Evolutionary conservation across 2,888 invertebrate genomes (phyloP).

Genomic region (Plebejus melissa): DNA sequence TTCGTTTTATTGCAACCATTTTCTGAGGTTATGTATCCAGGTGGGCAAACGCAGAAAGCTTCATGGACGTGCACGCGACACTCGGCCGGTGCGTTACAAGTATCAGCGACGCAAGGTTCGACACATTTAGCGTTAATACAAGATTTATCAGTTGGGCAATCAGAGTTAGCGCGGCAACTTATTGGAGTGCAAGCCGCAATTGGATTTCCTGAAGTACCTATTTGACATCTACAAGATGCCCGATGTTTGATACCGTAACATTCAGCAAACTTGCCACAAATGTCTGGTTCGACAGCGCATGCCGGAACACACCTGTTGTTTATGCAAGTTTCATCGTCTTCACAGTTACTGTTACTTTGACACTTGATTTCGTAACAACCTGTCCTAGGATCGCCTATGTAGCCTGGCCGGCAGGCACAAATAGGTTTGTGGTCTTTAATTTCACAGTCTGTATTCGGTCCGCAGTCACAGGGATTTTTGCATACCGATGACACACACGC

Average conservation of each 20-base stretch:
- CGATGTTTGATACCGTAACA: slow-evolving; percentile 90
- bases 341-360: slow-evolving; percentile 86
- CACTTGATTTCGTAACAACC: slow-evolving; percentile 89
- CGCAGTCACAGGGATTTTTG: slow-evolving; percentile 91
- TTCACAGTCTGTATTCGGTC: slow-evolving; percentile 90
- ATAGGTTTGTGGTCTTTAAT: slow-evolving; percentile 92
- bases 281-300: slow-evolving; percentile 83
- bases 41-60: slow-evolving; percentile 89
- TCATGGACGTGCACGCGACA: slow-evolving; percentile 88
- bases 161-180: slow-evolving; percentile 88
- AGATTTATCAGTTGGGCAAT: slow-evolving; percentile 89
- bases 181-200: slow-evolving; percentile 86
- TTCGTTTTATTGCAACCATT: slow-evolving; percentile 80
- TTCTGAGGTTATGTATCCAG: slow-evolving; percentile 83
- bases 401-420: slow-evolving; percentile 91
- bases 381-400: slow-evolving; percentile 90
- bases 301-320: slow-evolving; percentile 90
- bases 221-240: slow-evolving; percentile 89
- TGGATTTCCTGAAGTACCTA: slow-evolving; percentile 90
- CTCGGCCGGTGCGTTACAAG: slow-evolving; percentile 85
- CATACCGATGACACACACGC: slow-evolving; percentile 90
- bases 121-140: slow-evolving; percentile 90
- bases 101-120: slow-evolving; percentile 85
- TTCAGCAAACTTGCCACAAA: slow-evolving; percentile 87
- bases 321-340: slow-evolving; percentile 89